Base-by-base conservation (phyloP, 2,113 vertebrate species). In the Dicentrarchus labrax region DNA sequence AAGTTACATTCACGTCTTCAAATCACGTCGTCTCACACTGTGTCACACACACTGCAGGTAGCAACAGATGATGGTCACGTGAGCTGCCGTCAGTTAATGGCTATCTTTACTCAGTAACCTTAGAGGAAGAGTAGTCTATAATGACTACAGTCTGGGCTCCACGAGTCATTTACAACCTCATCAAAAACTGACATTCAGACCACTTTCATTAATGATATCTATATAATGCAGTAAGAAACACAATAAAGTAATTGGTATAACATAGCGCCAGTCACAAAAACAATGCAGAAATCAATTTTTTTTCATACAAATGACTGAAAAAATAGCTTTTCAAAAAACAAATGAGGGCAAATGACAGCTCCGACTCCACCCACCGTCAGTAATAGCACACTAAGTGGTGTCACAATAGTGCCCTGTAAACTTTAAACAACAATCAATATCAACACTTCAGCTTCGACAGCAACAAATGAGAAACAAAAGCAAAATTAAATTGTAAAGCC, bases 1-100 rank as follows among this genome's bases (percentile, higher is more conserved):
- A 83, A 19, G 11, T 57, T 78, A 86, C 86, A 93, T 92, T 92
- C 92, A 89, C n/a, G 12, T 89, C 69, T 70, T 83, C 68, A 68
- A 73, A 75, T 73, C 68, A 76, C 76, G 72, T 65, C 13, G 36
- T 88, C 57, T 9, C 56, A 56, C 64, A 66, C 12, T 43, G 64
- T 70, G 36, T 81, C 76, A 78, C 6, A 68, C 54, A 78, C 50
- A 47, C 71, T 61, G 65, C 66, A 70, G 71, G 15, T 5, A 67
- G 51, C 45, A 83, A 82, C 43, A 84, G 50, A 59, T 47, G 19
- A 85, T 19, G 36, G 69, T 65, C 62, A 38, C 0, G 21, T 68
- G 62, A 64, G 74, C 53, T 4, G n/a, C 67, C 75, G 60, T 76
- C 56, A 76, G 24, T 51, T 51, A 53, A 72, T 65, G 21, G 56